A percentile compares a stretch with the other conserved stretches of the same genome.
These are phyloP conservation scores for Probosciger aterrimus DNA, from an alignment of 2,113 vertebrate genomes.

Conservation along the genomic window DNA sequence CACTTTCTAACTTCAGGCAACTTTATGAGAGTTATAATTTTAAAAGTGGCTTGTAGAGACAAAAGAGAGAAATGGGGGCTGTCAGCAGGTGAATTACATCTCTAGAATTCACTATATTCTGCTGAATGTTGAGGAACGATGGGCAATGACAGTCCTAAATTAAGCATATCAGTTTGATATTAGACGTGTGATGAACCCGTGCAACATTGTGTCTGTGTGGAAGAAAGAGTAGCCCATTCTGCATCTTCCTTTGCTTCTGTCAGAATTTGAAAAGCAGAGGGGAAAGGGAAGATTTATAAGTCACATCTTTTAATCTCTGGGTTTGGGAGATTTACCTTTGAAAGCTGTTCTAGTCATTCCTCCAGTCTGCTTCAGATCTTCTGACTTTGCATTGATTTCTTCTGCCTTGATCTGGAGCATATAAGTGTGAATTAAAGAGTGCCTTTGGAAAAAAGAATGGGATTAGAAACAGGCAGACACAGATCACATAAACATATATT, in stretches of 20 bases:
- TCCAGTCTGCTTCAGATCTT: background rate
- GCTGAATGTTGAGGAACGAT: background rate
- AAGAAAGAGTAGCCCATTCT: background rate
- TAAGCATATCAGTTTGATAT: background rate
- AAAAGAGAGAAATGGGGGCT: background rate
- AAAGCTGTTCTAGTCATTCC: background rate
- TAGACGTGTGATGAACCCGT: rapidly evolving
- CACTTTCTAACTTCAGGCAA: background rate
- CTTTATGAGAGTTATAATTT: background rate
- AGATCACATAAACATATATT: background rate
- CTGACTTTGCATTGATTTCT: background rate
- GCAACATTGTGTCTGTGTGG: background rate
- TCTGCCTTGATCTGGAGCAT: background rate
- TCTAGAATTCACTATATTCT: background rate
- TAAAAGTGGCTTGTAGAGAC: background rate
- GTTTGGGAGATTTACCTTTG: background rate
- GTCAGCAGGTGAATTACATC: background rate
- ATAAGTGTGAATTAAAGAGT: background rate
- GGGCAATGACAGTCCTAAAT: background rate
- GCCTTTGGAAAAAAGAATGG: rapidly evolving
- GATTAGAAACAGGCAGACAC: background rate
- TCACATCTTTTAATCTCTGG: background rate
- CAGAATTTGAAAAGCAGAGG: background rate
- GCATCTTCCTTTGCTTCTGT: background rate
- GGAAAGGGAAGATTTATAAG: background rate